Conservation (phyloP, 2,888 invertebrate species). For the Linnaemya tessellans region DNA sequence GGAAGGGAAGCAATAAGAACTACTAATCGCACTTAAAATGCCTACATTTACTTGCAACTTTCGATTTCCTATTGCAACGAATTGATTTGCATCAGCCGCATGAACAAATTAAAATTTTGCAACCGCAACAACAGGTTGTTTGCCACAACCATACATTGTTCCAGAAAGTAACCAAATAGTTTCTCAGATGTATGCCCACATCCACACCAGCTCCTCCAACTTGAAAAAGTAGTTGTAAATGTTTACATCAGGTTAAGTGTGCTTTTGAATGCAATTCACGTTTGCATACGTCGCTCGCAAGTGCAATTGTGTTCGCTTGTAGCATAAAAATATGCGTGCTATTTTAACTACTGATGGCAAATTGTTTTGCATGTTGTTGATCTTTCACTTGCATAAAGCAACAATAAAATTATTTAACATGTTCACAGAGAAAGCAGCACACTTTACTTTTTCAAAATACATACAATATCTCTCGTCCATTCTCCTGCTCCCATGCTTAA, state of each 20-base stretch:
- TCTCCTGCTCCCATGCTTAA: neutral
- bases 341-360: conserved; percentile 67
- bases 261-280: neutral
- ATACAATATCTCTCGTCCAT: neutral
- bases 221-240: neutral
- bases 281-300: neutral
- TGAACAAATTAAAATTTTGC: too few relatives aligned
- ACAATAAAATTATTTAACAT: conserved; percentile 78
- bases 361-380: conserved; percentile 71
- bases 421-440: conserved; percentile 46
- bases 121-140: neutral
- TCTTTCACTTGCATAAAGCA: conserved; percentile 69
- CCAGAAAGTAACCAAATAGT: neutral
- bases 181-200: neutral
- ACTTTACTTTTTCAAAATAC: conserved; percentile 37
- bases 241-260: neutral
- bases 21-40: too few relatives aligned
- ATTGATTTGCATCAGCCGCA: too few relatives aligned
- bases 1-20: too few relatives aligned
- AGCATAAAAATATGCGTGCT: conserved; percentile 47
- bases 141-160: neutral
- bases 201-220: neutral
- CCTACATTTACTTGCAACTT: too few relatives aligned
- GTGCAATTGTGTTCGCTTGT: neutral
- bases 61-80: too few relatives aligned